These are phyloP conservation scores for Thryonomys swinderianus DNA, from an alignment of 2,113 vertebrate genomes.

Conservation along the genomic window DNA sequence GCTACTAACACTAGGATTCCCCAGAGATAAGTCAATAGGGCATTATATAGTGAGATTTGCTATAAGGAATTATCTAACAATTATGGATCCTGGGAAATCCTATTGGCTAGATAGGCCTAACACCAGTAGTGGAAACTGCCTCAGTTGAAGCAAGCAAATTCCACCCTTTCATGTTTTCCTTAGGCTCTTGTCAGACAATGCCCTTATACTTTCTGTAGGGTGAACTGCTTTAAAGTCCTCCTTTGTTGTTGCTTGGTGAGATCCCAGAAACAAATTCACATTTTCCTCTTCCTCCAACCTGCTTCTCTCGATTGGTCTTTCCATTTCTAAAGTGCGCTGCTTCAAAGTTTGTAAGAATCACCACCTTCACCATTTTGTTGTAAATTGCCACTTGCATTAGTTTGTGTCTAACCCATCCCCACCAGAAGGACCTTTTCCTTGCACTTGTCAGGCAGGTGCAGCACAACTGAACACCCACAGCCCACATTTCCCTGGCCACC, in stretches of 20 bases:
- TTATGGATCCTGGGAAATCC: not conserved
- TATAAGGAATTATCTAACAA: not conserved
- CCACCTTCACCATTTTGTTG: not conserved
- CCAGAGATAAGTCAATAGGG: not conserved
- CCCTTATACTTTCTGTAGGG: too few species aligned
- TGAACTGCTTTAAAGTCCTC: not conserved
- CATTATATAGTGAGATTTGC: not conserved
- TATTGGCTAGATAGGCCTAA: not conserved
- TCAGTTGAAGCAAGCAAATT: not conserved
- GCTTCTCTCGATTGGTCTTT: not conserved
- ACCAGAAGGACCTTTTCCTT: too few species aligned
- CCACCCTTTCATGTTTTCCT: not conserved
- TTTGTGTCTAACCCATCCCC: too few species aligned
- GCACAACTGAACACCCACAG: too few species aligned
- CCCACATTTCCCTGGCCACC: not conserved
- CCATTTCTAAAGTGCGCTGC: not conserved
- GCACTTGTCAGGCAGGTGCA: too few species aligned
- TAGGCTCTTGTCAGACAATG: not conserved
- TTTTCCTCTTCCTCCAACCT: not conserved
- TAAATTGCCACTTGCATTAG: not conserved
- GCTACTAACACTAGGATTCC: not conserved
- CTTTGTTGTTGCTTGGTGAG: not conserved
- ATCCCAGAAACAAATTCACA: not conserved
- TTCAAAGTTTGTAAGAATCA: not conserved
- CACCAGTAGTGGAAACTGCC: not conserved